phyloP scores from a whole-genome alignment of 2,113 vertebrate species.

The Microcebus ravelobensis region DNA sequence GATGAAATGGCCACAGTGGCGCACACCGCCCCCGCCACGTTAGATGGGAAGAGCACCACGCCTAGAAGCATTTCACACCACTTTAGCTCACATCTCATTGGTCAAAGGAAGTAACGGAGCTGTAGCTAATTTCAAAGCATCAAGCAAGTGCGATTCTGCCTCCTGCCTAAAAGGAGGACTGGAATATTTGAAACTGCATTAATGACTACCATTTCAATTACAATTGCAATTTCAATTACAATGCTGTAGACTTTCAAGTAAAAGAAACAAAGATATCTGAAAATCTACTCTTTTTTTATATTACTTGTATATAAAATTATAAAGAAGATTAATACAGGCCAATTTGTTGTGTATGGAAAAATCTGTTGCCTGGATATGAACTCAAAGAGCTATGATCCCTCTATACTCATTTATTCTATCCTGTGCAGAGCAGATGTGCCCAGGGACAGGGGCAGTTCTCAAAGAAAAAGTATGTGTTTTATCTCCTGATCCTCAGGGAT shows the following conservation, averaged over 20 bases:
- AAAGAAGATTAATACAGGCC: too few relatives aligned
- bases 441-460: neutral
- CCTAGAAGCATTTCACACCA: neutral
- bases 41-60: neutral
- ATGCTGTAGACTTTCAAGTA: neutral
- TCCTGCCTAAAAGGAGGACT: neutral
- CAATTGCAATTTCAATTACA: neutral
- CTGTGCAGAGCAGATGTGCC: neutral
- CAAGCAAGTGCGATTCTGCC: neutral
- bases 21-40: rapidly evolving
- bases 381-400: neutral
- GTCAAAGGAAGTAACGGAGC: neutral
- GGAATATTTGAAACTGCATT: neutral
- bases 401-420: neutral
- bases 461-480: neutral
- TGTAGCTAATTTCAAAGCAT: neutral
- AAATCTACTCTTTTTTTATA: neutral
- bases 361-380: neutral
- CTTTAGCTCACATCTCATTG: neutral
- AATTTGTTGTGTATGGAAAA: neutral
- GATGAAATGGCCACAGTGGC: too few relatives aligned
- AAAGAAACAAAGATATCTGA: neutral
- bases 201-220: neutral
- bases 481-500: neutral
- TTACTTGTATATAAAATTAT: neutral